These are phyloP conservation scores for Poeciliopsis turneri DNA, from an alignment of 2,797 vertebrate genomes.

Conservation along the genomic window DNA sequence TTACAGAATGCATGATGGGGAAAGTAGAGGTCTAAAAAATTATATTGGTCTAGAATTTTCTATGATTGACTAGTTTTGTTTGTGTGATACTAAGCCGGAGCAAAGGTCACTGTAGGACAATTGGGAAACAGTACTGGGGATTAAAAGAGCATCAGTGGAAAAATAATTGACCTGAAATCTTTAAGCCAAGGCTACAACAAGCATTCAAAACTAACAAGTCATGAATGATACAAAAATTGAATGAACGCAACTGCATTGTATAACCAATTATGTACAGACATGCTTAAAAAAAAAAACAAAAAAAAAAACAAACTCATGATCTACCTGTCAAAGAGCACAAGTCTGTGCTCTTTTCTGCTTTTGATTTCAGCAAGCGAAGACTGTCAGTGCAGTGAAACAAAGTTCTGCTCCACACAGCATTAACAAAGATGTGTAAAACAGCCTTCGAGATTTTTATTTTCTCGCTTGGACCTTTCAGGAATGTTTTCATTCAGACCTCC, in stretches of 20 bases:
- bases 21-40: too few relatives aligned
- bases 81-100: background rate
- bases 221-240: background rate
- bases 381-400: constrained; percentile 19
- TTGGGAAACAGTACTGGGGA: background rate
- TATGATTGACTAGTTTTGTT: background rate
- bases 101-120: background rate
- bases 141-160: background rate
- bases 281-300: background rate
- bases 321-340: background rate
- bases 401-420: constrained; percentile 13
- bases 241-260: constrained; percentile 1
- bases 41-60: background rate
- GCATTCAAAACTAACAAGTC: background rate
- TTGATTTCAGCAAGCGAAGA: constrained; percentile 16
- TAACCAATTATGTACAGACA: background rate
- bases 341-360: background rate
- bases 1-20: background rate
- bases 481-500: constrained; percentile 47
- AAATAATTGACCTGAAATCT: background rate
- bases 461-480: constrained; percentile 3
- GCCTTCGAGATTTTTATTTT: constrained; percentile 23
- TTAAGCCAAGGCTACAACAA: background rate
- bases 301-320: background rate
- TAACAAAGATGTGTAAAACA: constrained; percentile 26